Evolutionary conservation across 2,797 vertebrate species (phyloP), one percentile per base, ranked within the genome.

Genomic region (Helicolenus hilgendorfi): DNA sequence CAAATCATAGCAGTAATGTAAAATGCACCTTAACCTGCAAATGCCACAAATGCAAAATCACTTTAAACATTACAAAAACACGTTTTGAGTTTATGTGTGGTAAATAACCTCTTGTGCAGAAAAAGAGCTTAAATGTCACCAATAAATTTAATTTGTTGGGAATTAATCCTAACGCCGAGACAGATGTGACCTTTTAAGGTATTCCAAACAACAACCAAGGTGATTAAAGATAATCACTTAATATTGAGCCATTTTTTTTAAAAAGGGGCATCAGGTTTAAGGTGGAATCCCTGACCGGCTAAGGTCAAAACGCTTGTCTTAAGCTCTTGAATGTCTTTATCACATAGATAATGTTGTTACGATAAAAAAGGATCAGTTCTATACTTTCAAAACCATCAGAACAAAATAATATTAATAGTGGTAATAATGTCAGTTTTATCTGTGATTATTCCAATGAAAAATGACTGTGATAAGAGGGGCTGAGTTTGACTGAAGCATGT

Each of bases 161-260:
- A 96, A 98, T 97, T 97, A 97, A 97, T 98, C 88, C 96, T 95
- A 95, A 96, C 78, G 89, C 81, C 75, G 62, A 75, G 65, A 84
- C 67, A 62, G 73, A 72, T 70, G 91, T 98, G 98, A 99, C 98
- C 98, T 99, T 96, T 98, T 98, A 97, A 94, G 86, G 92, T 95
- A 97, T 97, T 97, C 96, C 96, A 97, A 98, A 98, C 96, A 98
- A 97, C 97, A 97, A 97, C 94, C 92, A 96, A 96, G 97, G 97
- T 98, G 97, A 98, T 98, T 98, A 98, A 96, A 97, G 97, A 95
- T 97, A 98, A 98, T 91, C 71, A 80, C 73, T 72, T 96, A 95
- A 97, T 94, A 91, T 72, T 76, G 73, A 90, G 75, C 70, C 74
- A 26, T 55, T 55, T 55, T 49, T 45, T 8, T 3, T 1, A 49